phyloP scores from a whole-genome alignment of 2,113 vertebrate genomes.

The Lepus europaeus region DNA sequence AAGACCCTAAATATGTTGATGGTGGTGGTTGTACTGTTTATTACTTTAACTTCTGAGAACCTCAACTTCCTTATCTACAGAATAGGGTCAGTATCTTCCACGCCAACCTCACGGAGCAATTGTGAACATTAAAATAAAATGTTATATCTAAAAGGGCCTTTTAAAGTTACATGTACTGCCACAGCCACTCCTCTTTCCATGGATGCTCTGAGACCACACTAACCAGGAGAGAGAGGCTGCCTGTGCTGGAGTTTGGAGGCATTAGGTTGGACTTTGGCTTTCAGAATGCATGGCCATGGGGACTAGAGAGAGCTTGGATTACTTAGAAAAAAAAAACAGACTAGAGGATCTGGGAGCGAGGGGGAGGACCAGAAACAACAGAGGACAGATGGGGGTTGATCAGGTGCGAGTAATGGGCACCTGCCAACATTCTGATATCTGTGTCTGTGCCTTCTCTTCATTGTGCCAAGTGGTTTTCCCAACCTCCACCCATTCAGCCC shows the following conservation, averaged over 20 bases:
- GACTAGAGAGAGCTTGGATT: neutral
- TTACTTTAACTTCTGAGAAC: neutral
- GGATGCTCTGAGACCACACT: neutral
- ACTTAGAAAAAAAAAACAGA: constrained; percentile 19
- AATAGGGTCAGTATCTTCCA: neutral
- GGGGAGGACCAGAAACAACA: neutral
- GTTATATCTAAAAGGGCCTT: neutral
- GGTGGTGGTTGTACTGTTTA: neutral
- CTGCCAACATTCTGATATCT: neutral
- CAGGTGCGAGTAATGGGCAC: neutral
- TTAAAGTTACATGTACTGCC: neutral
- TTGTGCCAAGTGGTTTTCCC: neutral
- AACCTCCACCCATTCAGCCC: neutral
- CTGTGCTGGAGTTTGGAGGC: neutral
- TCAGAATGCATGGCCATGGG: neutral
- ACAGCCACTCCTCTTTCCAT: accelerated
- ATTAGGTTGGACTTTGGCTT: neutral
- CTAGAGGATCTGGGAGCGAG: neutral
- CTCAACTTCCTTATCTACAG: neutral
- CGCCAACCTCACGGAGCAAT: neutral
- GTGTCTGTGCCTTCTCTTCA: neutral
- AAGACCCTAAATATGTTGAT: constrained; percentile 8
- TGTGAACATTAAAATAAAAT: constrained; percentile 22
- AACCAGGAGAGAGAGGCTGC: too few species aligned
- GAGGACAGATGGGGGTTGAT: neutral